Percentiles rank a stretch among this genome's conserved stretches.
Evolutionary conservation across 2,113 vertebrate genomes (phyloP).

Genomic region (Aphyosemion australe): DNA sequence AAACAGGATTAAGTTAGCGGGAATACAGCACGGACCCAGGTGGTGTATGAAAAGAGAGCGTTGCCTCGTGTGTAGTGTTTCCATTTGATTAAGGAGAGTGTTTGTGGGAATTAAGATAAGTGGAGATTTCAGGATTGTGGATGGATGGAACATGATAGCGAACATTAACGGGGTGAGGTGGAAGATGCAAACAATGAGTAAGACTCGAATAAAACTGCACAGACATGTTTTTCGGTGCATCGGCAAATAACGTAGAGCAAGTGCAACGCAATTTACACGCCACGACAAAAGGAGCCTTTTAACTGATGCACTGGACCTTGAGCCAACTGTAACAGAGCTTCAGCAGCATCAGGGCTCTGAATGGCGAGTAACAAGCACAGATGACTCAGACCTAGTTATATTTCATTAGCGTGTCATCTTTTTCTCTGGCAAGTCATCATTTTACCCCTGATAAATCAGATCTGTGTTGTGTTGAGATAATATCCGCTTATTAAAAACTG

Average conservation of each 20-base stretch:
- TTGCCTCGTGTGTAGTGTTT: slow-evolving; percentile 39
- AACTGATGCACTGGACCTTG: not conserved
- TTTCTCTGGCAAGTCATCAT: not conserved
- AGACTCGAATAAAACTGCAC: too few species aligned
- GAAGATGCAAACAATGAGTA: slow-evolving; percentile 1
- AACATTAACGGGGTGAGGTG: slow-evolving; percentile 5
- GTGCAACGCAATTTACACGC: not conserved
- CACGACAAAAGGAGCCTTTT: not conserved
- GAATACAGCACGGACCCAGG: slow-evolving; percentile 39
- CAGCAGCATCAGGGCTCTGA: not conserved
- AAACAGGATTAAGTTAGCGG: slow-evolving; percentile 60
- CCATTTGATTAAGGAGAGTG: slow-evolving; percentile 52
- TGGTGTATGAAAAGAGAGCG: slow-evolving; percentile 36
- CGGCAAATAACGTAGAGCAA: not conserved
- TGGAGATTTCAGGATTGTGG: slow-evolving; percentile 14
- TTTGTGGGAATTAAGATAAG: slow-evolving; percentile 38
- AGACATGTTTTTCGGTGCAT: not conserved
- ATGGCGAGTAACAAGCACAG: not conserved
- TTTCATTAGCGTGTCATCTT: slow-evolving; percentile 12
- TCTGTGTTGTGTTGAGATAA: slow-evolving; percentile 18
- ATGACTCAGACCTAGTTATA: not conserved
- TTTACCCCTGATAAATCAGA: slow-evolving; percentile 8
- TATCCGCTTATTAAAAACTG: not conserved
- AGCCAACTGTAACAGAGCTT: slow-evolving; percentile 3
- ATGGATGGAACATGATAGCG: slow-evolving; percentile 21